Base-by-base conservation (phyloP, 2,888 invertebrate genomes). In the Dorcus parallelipipedus region DNA sequence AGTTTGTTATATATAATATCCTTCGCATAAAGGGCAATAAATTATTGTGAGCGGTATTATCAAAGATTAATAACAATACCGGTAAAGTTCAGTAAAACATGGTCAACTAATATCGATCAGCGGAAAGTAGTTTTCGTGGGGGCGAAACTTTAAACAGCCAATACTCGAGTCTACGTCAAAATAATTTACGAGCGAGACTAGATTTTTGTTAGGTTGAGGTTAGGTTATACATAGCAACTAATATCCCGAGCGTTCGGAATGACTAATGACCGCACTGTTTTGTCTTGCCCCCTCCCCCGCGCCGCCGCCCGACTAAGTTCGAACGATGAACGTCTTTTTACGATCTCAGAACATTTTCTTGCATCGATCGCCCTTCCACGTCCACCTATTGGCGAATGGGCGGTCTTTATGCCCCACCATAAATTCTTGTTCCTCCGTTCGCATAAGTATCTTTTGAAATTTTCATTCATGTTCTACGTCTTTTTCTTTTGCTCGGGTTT, bases 261-360 rank as follows among this genome's bases (percentile, higher is more conserved):
- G 78, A 78, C 74, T 78, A 78, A 78, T 78, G 78, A 78, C 76
- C 73, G 68, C 68, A 68, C 70, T 74, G 76, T 76, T 77, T 75
- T 76, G 63, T 63, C 61, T 59, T 55, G 52, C 59, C 51, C 55
- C 54, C 59, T 52, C 54, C 51, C 41, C 58, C 50, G 43, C 53
- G 55, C 59, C 51, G 42, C 58, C 50, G 38, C 53, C 33, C 51
- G 43, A 59, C 66, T 73, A 74, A 76, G 75, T 75, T 75, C 68
- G 66, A 75, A 76, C 73, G 73, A 73, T 67, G 72, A 78, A 76
- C 77, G 77, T 78, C 78, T 78, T 78, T 78, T 78, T 78, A 76
- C 74, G 68, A 74, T 75, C 78, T 78, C 74, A 78, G 78, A 78
- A 74, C 67, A 73, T 77, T 78, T 78, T 78, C 78, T 78, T 78